These are phyloP conservation scores for Aix galericulata DNA, from an alignment of 2,113 vertebrate genomes.

Conservation along the genomic window DNA sequence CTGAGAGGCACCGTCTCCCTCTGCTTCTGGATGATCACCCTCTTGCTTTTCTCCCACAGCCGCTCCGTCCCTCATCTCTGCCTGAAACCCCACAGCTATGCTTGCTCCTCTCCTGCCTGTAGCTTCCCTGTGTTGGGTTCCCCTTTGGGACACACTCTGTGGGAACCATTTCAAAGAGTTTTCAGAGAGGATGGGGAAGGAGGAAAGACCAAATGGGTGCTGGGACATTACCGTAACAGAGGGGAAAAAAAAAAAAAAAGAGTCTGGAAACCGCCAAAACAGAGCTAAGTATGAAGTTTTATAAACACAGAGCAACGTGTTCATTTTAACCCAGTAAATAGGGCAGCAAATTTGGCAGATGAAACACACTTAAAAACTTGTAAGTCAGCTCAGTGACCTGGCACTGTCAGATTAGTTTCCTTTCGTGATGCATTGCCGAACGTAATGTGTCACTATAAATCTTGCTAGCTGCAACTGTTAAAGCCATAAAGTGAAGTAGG, in stretches of 20 bases:
- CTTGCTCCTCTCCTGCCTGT: neutral
- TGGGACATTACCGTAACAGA: neutral
- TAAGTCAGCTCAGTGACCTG: conserved; percentile 49
- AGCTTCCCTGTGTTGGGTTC: neutral
- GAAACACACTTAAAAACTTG: conserved; percentile 10
- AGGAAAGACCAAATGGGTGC: neutral
- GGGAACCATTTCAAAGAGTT: neutral
- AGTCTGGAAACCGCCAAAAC: neutral
- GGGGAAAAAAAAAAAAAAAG: neutral
- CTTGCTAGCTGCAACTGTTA: conserved; percentile 34
- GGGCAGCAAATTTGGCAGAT: conserved; percentile 55
- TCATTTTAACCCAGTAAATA: conserved; percentile 41
- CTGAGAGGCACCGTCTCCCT: accelerated
- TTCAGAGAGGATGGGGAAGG: neutral
- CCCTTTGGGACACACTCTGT: neutral
- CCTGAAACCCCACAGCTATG: neutral
- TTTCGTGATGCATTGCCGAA: conserved; percentile 14
- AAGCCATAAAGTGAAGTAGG: conserved; percentile 25
- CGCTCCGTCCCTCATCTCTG: neutral
- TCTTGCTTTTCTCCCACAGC: neutral
- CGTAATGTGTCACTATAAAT: conserved; percentile 9
- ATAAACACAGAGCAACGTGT: neutral
- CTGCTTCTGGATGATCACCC: neutral
- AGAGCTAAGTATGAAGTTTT: neutral
- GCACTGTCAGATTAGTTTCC: conserved; percentile 38